These are phyloP conservation scores for Agrotis clavis DNA, from an alignment of 2,888 invertebrate genomes.

Conservation along the genomic window DNA sequence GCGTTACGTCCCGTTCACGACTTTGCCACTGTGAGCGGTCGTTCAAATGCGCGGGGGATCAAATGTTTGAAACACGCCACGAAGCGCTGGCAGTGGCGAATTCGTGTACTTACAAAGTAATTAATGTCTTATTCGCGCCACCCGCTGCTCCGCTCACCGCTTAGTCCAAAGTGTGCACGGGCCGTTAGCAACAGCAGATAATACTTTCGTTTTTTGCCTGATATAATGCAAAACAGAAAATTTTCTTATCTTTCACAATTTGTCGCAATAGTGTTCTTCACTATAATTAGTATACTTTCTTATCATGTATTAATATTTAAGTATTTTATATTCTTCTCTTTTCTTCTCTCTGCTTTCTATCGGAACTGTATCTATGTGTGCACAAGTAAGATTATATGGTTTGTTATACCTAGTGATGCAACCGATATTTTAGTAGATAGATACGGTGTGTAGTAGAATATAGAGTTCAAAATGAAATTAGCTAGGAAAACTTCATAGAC, in stretches of 20 bases:
- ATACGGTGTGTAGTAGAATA: not conserved
- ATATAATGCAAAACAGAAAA: not conserved
- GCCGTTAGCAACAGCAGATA: not conserved
- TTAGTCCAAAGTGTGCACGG: no score
- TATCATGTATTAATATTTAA: slow-evolving; percentile 15
- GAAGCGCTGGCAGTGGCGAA: no score
- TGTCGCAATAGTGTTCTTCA: not conserved
- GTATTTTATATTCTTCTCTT: slow-evolving; percentile 49
- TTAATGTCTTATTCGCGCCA: no score
- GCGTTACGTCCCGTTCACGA: no score
- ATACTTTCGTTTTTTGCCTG: not conserved
- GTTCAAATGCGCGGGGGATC: no score
- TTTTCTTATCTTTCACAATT: slow-evolving; percentile 1
- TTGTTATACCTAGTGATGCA: slow-evolving; percentile 46
- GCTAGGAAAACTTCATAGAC: not conserved
- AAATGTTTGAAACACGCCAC: no score
- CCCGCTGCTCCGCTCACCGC: no score
- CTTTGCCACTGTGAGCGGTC: no score
- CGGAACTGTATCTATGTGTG: slow-evolving; percentile 66
- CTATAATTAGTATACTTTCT: no score
- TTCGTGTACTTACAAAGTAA: no score
- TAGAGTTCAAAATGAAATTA: not conserved
- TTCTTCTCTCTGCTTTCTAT: slow-evolving; percentile 68
- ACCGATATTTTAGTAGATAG: not conserved
- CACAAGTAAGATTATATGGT: slow-evolving; percentile 72